Base-by-base conservation (phyloP, 2,113 vertebrate species). In the Rhynchomys soricoides region DNA sequence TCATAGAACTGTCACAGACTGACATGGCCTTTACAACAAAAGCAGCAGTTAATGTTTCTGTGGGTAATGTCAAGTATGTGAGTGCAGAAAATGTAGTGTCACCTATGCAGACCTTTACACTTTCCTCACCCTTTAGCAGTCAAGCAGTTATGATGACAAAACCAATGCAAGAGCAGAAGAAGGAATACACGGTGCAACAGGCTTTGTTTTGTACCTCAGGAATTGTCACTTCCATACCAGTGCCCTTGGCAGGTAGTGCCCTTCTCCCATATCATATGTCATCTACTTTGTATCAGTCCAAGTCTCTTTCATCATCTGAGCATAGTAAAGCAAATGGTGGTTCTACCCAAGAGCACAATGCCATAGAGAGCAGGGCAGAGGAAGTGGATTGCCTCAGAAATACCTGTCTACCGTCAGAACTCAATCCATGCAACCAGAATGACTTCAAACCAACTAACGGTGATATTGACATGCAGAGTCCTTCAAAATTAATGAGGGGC, bases 1-100 rank as follows among this genome's bases (percentile, higher is more conserved):
- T 99, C 97, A 99, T 99, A 97, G 99, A 99, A 90, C 98, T 99
- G 8, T 99, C 99, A 83, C 99, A 99, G 97, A 99, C 98, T 87
- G 99, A 99, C 88, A 99, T 99, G 73, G 98, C 99, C 66, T 99
- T 99, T 95, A 99, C 99, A 11, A 99, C 99, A 43, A 99, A 99
- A 98, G 99, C 99, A 83, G 99, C 99, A 71, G 99, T 99, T 95
- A 99, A 99, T 95, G 98, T 99, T 96, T 99, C 99, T 83, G 94
- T 99, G 93, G 99, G 99, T 98, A 99, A 99, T 95, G 97, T 99
- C 89, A 99, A 99, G 93, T 99, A 99, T 0, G 99, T 99, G 92
- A 99, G 98, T 2, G 97, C 99, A 90, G 99, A 99, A 97, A 98
- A 98, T 92, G 95, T 94, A 13, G 92, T 97, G 59, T 98, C 98